A percentile compares a stretch with the other conserved stretches of the same genome.
Conservation (phyloP, 2,797 vertebrate genomes). For the Coccyzus lansbergi region DNA sequence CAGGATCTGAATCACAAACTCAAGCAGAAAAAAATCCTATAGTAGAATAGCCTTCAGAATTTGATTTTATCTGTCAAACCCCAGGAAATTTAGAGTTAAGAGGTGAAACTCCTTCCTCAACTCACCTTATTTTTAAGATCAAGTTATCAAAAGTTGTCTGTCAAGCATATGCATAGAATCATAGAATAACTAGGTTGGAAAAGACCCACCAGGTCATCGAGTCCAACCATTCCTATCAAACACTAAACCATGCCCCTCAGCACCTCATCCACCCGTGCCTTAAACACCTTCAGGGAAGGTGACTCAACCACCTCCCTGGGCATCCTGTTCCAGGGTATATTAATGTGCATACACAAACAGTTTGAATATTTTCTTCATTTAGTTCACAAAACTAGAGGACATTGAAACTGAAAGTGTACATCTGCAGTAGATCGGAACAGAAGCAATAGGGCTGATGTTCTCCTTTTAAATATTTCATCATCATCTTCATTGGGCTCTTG, state of each 20-base stretch:
- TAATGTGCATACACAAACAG: neutral
- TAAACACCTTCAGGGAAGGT: too few species aligned
- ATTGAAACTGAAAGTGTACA: neutral
- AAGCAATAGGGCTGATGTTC: neutral
- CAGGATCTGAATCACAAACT: neutral
- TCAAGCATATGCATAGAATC: neutral
- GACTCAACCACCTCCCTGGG: too few species aligned
- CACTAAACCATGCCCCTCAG: too few species aligned
- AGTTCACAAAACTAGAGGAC: neutral
- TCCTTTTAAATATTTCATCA: neutral
- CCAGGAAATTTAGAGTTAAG: constrained; percentile 3
- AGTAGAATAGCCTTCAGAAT: constrained; percentile 29
- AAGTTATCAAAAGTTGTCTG: neutral
- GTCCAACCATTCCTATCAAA: too few species aligned
- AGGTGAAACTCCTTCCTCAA: neutral
- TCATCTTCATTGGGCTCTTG: neutral
- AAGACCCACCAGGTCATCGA: too few species aligned
- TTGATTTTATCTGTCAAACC: constrained; percentile 45
- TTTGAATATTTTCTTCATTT: neutral
- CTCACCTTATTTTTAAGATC: neutral
- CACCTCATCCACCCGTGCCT: too few species aligned
- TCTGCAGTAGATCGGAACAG: neutral
- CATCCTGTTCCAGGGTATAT: too few species aligned
- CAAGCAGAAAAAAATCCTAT: neutral
- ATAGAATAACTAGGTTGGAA: too few species aligned